Percentiles rank a stretch among this genome's conserved stretches.
Evolutionary conservation across 2,888 invertebrate genomes (phyloP).

Genomic region (Drosophila leonis): DNA sequence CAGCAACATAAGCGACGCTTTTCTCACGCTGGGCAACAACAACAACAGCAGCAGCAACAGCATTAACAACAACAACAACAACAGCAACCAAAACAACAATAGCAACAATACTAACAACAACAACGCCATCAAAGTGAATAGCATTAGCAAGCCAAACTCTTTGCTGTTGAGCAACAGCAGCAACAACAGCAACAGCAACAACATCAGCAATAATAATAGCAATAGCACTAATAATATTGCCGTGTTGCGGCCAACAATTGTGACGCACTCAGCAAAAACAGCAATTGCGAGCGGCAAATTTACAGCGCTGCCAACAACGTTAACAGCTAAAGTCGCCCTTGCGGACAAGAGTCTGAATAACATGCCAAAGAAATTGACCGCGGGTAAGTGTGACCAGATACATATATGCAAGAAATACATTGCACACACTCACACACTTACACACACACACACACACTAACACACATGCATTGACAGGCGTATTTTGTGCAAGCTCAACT

Average conservation of each 20-base stretch:
- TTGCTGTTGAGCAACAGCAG: slow-evolving; percentile 57
- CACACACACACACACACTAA: neutral
- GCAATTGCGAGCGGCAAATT: slow-evolving; percentile 57
- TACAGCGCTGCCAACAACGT: slow-evolving; percentile 56
- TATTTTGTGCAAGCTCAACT: slow-evolving; percentile 20
- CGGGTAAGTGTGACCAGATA: slow-evolving; percentile 59
- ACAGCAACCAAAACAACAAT: slow-evolving; percentile 11
- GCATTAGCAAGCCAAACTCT: slow-evolving; percentile 35
- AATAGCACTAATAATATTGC: slow-evolving; percentile 17
- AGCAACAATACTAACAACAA: slow-evolving; percentile 48
- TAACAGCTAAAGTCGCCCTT: slow-evolving; percentile 40
- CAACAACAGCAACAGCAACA: slow-evolving; percentile 65
- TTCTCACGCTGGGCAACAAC: slow-evolving; percentile 19
- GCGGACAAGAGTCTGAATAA: slow-evolving; percentile 57
- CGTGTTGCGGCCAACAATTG: slow-evolving; percentile 40
- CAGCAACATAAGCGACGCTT: slow-evolving; percentile 47
- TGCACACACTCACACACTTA: neutral
- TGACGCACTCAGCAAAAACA: slow-evolving; percentile 46
- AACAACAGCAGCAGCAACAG: slow-evolving; percentile 55
- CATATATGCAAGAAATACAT: neutral
- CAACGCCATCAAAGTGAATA: slow-evolving; percentile 47
- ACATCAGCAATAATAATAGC: slow-evolving; percentile 24
- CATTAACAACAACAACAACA: slow-evolving; percentile 64
- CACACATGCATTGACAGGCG: slow-evolving; percentile 3
- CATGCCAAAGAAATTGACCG: slow-evolving; percentile 72